phyloP scores from a whole-genome alignment of 92 coral and sea anemone genomes.

The Epizoanthus illoricatus region DNA sequence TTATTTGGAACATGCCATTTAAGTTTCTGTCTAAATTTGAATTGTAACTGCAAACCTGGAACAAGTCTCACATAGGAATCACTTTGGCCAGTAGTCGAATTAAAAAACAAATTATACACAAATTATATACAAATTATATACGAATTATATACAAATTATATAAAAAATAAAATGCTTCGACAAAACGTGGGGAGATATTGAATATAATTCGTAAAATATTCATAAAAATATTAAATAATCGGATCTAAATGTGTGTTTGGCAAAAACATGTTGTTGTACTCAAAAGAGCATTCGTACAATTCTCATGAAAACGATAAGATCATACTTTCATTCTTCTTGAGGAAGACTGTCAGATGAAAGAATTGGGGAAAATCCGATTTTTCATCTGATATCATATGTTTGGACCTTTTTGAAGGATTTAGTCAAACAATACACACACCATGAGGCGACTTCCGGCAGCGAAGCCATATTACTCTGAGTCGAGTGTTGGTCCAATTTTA shows the following conservation, averaged over 20 bases:
- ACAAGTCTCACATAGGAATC: neutral
- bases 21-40: conserved; percentile 11
- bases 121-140: no score
- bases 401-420: conserved; percentile 69
- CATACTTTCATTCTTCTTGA: conserved; percentile 4
- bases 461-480: conserved; percentile 33
- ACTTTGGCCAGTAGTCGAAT: no score
- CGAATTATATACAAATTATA: no score
- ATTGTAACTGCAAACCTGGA: neutral
- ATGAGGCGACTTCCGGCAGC: conserved; percentile 61
- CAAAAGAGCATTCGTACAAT: conserved; percentile 39
- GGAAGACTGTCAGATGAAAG: conserved; percentile 40
- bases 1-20: conserved; percentile 49
- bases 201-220: neutral
- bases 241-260: neutral
- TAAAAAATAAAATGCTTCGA: neutral
- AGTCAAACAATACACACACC: conserved; percentile 70
- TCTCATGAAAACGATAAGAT: conserved; percentile 42
- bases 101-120: no score
- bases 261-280: conserved; percentile 17
- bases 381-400: conserved; percentile 74
- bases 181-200: neutral
- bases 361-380: conserved; percentile 46
- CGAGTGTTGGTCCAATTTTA: conserved; percentile 41
- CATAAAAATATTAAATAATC: neutral